These are phyloP conservation scores for Quadroppia sp. DNA, from an alignment of 2,888 invertebrate species.

Conservation along the genomic window DNA sequence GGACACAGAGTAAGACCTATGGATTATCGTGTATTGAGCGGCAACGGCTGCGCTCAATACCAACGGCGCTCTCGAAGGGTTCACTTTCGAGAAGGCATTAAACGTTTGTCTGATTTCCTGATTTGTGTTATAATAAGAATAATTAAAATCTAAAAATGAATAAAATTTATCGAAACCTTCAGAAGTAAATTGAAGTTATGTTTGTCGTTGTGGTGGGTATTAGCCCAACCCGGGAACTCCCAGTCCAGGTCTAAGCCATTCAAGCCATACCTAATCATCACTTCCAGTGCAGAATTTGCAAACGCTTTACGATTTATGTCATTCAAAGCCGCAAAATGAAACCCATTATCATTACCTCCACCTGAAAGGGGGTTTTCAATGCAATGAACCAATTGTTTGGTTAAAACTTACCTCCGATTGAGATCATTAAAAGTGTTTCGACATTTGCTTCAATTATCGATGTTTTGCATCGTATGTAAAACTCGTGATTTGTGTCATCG, in stretches of 20 bases:
- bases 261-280: slow-evolving; percentile 48
- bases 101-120: slow-evolving; percentile 33
- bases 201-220: slow-evolving; percentile 56
- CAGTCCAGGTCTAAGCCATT: slow-evolving; percentile 51
- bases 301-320: slow-evolving; percentile 46
- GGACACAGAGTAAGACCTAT: slow-evolving; percentile 70
- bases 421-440: slow-evolving; percentile 67
- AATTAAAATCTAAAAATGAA: no score
- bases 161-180: slow-evolving; percentile 3
- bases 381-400: background rate
- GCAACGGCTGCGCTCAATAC: slow-evolving; percentile 73
- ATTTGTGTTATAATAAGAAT: no score
- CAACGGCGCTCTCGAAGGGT: slow-evolving; percentile 40
- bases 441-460: slow-evolving; percentile 50
- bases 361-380: slow-evolving; percentile 4
- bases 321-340: slow-evolving; percentile 33
- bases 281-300: slow-evolving; percentile 46
- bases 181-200: slow-evolving; percentile 43
- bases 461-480: slow-evolving; percentile 9
- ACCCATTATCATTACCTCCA: slow-evolving; percentile 53
- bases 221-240: slow-evolving; percentile 70
- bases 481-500: background rate
- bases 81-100: background rate
- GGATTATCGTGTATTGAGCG: slow-evolving; percentile 69
- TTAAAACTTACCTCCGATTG: slow-evolving; percentile 37